Base-by-base conservation (phyloP, 1,140 invertebrate species). In the Planococcus citri region DNA sequence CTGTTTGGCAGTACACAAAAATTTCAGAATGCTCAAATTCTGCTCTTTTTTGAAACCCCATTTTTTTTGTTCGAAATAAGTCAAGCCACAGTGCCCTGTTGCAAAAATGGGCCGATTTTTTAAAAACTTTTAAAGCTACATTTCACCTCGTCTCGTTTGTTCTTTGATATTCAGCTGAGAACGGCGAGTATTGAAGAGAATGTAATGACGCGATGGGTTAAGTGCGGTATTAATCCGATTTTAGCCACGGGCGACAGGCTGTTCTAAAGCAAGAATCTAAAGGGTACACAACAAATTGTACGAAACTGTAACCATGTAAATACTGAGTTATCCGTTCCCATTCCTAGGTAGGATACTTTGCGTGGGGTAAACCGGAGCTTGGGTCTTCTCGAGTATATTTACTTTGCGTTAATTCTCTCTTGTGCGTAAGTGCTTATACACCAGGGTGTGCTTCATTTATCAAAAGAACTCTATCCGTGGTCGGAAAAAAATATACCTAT, bases 251-350 rank as follows among this genome's bases (percentile, higher is more conserved):
- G 60, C 60, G 60, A 64, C 60, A 64, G 60, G 60, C 60, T 24
- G 60, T 64, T 64, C 25, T 64, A 24, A 64, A 27, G 22, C 60
- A 64, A 64, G 60, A 64, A 64, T 64, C 60, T 27, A 64, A 64
- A 64, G 60, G 60, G 60, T 64, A 64, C 60, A 64, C 60, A 64
- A 64, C 60, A 64, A 64, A 64, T 64, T 64, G 22, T 64, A 64
- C 60, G 60, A 64, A 25, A 64, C 60, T 64, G 60, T 64, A 64
- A 64, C 60, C 60, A 64, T 64, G 60, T 64, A 64, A 64, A 64
- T 64, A 64, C 60, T 64, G 60, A 27, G 60, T 64, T 64, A 64
- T 64, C 25, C 60, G 60, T 64, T 64, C 60, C 60, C 60, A 64
- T 22, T 64, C 25, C 60, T 24, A 64, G 60, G 60, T 64, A 64